Conservation (phyloP, 2,888 invertebrate species). For the Sphaerophoria taeniata region DNA sequence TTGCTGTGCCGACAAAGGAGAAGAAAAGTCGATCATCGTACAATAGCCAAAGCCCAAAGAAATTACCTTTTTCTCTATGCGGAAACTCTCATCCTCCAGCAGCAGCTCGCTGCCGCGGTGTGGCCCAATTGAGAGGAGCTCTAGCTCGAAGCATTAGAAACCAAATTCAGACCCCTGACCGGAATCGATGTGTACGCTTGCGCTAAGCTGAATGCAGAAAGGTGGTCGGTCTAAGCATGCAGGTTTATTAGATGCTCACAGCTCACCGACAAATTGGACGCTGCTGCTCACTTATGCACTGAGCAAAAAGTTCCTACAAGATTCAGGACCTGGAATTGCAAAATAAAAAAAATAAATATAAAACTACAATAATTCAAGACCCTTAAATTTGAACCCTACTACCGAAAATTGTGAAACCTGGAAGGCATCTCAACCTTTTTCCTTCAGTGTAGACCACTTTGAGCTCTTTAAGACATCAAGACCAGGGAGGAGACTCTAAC, state of each 20-base stretch:
- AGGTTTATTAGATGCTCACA: slow-evolving; percentile 53
- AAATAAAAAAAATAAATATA: no score
- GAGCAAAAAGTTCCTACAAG: not conserved
- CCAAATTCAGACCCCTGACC: slow-evolving; percentile 18
- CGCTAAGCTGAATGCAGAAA: not conserved
- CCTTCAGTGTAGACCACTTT: slow-evolving; percentile 2
- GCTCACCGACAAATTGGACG: slow-evolving; percentile 59
- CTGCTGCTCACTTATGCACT: slow-evolving; percentile 7
- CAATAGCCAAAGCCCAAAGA: slow-evolving; percentile 11
- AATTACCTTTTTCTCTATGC: slow-evolving; percentile 20
- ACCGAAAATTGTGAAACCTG: no score
- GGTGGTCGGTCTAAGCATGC: slow-evolving; percentile 28
- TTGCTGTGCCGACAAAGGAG: slow-evolving; percentile 60
- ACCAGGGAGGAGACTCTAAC: slow-evolving; percentile 27
- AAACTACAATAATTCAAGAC: no score
- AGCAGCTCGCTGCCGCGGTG: not conserved
- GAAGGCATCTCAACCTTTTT: not conserved
- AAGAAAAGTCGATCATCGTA: slow-evolving; percentile 55
- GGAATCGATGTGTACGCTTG: slow-evolving; percentile 32
- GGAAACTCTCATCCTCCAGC: slow-evolving; percentile 15
- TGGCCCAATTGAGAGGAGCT: slow-evolving; percentile 40
- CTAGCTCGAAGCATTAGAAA: not conserved
- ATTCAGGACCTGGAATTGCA: no score
- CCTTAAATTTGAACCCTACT: no score
- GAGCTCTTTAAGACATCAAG: slow-evolving; percentile 4